Conservation (phyloP, 2,113 vertebrate species). For the Sebastes fasciatus region DNA sequence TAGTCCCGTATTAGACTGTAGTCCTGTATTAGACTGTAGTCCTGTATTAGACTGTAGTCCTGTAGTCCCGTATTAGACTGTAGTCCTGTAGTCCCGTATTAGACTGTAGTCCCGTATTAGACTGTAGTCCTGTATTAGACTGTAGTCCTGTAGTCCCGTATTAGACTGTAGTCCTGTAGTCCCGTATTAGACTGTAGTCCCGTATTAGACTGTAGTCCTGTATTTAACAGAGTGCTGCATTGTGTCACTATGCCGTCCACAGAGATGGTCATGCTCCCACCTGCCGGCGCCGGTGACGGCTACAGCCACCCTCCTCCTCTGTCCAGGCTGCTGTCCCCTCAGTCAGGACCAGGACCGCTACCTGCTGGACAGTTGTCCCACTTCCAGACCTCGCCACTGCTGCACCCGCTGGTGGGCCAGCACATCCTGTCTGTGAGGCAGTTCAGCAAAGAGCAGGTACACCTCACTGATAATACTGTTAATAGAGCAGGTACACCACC, state of each 20-base stretch:
- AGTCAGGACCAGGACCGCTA: conserved; percentile 72
- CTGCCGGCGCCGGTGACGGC: conserved; percentile 69
- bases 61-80: too few species aligned
- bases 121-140: too few species aligned
- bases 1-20: too few species aligned
- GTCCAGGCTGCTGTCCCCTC: conserved; percentile 91
- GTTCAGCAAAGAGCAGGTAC: conserved; percentile 97
- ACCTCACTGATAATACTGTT: too few species aligned
- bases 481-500: too few species aligned
- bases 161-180: too few species aligned
- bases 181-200: too few species aligned
- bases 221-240: background rate
- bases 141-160: too few species aligned
- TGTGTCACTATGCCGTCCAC: background rate
- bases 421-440: conserved; percentile 93
- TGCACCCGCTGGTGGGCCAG: conserved; percentile 92
- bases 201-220: background rate
- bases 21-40: too few species aligned
- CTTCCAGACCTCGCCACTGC: conserved; percentile 88
- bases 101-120: too few species aligned
- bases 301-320: conserved; percentile 85
- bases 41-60: too few species aligned
- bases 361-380: conserved; percentile 76
- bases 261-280: conserved; percentile 72
- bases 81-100: too few species aligned